Conservation (phyloP, 2,113 vertebrate species). For the human (Homo sapiens) region GRCh38 chr5:148365001-148365500, state of each 20-base stretch:
- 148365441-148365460: background rate
- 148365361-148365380: background rate
- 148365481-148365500: background rate
- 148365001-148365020: background rate
- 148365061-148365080: background rate
- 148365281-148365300: background rate
- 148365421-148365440: background rate
- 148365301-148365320: background rate
- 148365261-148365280: background rate
- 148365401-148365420: background rate
- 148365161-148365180: background rate
- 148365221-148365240: slow-evolving; percentile 11
- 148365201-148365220: background rate
- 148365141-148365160: background rate
- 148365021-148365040: background rate
- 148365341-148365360: background rate
- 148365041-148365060: background rate
- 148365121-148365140: slow-evolving; percentile 2
- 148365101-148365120: background rate
- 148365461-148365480: background rate
- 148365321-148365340: background rate
- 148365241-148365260: background rate
- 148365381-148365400: background rate
- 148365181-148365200: background rate
- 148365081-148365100: background rate